Percentiles rank a stretch among this genome's conserved stretches.
These are phyloP conservation scores for Thalassaphorura encarpata DNA, from an alignment of 1,140 invertebrate genomes.

Conservation along the genomic window DNA sequence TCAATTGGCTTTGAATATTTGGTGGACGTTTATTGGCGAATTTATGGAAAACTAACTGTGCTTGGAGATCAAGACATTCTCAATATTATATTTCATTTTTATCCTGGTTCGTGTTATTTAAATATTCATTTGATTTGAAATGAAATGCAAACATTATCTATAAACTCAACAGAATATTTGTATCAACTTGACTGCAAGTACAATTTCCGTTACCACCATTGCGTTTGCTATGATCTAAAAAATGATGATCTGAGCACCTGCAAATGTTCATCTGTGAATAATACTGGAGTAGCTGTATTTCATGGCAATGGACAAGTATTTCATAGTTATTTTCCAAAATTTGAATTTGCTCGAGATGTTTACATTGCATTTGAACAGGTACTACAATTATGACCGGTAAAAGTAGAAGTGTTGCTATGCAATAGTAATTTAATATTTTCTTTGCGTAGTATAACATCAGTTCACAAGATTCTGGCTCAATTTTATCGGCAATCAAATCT, in stretches of 20 bases:
- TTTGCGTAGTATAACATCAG: too few relatives aligned
- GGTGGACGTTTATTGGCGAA: not conserved
- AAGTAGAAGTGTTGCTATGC: too few relatives aligned
- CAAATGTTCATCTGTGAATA: slow-evolving; percentile 64
- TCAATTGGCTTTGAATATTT: not conserved
- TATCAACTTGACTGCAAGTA: slow-evolving; percentile 7
- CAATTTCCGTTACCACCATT: slow-evolving; percentile 4
- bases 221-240: slow-evolving; percentile 8
- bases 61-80: slow-evolving; percentile 98
- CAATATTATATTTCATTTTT: slow-evolving; percentile 87
- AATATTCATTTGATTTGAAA: too few relatives aligned
- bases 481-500: too few relatives aligned
- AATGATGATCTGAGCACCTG: slow-evolving; percentile 63
- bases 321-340: too few relatives aligned
- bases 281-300: slow-evolving; percentile 63
- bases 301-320: slow-evolving; percentile 81
- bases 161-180: not conserved
- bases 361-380: too few relatives aligned
- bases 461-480: too few relatives aligned
- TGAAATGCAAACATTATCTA: not conserved
- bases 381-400: too few relatives aligned
- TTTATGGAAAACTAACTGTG: not conserved
- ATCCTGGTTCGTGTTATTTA: slow-evolving; percentile 61
- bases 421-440: too few relatives aligned
- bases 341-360: too few relatives aligned